These are phyloP conservation scores for Nesidiocoris tenuis DNA, from an alignment of 2,888 invertebrate species.

Conservation along the genomic window DNA sequence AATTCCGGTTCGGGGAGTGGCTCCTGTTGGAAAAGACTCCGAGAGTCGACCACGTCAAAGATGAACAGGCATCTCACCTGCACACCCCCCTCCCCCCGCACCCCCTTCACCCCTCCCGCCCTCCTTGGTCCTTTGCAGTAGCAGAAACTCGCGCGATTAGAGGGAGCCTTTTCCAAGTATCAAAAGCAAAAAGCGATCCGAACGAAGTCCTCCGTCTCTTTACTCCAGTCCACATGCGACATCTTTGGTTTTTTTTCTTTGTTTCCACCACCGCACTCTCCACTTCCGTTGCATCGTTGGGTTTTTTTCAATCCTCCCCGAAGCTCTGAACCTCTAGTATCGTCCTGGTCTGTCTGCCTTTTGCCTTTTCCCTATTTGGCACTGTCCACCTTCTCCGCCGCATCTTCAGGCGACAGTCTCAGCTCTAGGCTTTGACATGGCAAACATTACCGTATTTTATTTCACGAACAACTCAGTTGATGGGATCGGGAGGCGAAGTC, in stretches of 20 bases:
- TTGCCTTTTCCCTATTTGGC: conserved; percentile 33
- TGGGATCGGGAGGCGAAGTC: background rate
- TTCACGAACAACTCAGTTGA: conserved; percentile 4
- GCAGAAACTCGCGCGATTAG: conserved; percentile 36
- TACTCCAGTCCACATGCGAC: conserved; percentile 27
- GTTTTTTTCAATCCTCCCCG: conserved; percentile 15
- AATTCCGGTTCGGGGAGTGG: conserved; percentile 34
- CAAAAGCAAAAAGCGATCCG: conserved; percentile 29
- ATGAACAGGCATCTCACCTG: conserved; percentile 24
- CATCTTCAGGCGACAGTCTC: conserved; percentile 10
- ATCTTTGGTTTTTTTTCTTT: conserved; percentile 28
- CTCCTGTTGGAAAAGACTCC: background rate
- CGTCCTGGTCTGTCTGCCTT: background rate
- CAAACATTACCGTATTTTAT: conserved; percentile 37
- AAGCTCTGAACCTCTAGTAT: conserved; percentile 5
- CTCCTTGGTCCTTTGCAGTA: conserved; percentile 14
- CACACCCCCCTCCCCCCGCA: background rate
- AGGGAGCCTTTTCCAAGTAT: conserved; percentile 41
- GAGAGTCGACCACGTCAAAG: background rate
- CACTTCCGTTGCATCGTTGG: conserved; percentile 1
- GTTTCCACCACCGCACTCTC: background rate
- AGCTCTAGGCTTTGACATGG: conserved; percentile 22
- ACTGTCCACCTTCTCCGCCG: conserved; percentile 10
- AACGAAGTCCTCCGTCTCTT: conserved; percentile 3
- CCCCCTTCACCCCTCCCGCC: conserved; percentile 14